These are phyloP conservation scores for Lutra lutra DNA, from an alignment of 2,797 vertebrate genomes.

Conservation along the genomic window DNA sequence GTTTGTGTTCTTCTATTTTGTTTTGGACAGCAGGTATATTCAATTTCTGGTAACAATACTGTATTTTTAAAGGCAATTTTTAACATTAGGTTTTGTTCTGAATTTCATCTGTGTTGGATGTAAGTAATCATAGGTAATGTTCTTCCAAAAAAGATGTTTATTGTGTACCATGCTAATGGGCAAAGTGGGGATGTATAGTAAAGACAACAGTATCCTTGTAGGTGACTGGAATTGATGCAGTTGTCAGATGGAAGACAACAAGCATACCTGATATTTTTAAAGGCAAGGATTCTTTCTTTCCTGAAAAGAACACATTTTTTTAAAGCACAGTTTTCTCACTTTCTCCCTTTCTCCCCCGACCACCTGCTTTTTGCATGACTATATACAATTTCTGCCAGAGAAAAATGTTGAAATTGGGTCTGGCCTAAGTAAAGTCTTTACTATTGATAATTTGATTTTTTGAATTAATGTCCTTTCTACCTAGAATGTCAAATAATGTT, in stretches of 20 bases:
- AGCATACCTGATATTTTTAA: not conserved
- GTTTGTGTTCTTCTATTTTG: not conserved
- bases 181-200: not conserved
- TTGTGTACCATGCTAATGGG: not conserved
- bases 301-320: conserved; percentile 43
- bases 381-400: not conserved
- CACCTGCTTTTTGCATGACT: not conserved
- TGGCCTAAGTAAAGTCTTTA: conserved; percentile 47
- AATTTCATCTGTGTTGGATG: not conserved
- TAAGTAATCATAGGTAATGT: conserved; percentile 2
- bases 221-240: not conserved
- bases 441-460: conserved; percentile 25
- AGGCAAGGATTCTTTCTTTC: not conserved
- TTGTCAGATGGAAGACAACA: not conserved
- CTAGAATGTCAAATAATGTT: not conserved
- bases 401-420: conserved; percentile 31
- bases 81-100: not conserved
- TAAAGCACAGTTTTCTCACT: not conserved
- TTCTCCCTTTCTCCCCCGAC: accelerated
- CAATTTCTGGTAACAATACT: conserved; percentile 14
- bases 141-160: not conserved
- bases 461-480: conserved; percentile 25
- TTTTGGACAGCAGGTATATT: conserved; percentile 41
- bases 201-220: not conserved
- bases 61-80: conserved; percentile 23